These are phyloP conservation scores for Lasioglossum villosulum DNA, from an alignment of 2,888 invertebrate genomes.

Conservation along the genomic window DNA sequence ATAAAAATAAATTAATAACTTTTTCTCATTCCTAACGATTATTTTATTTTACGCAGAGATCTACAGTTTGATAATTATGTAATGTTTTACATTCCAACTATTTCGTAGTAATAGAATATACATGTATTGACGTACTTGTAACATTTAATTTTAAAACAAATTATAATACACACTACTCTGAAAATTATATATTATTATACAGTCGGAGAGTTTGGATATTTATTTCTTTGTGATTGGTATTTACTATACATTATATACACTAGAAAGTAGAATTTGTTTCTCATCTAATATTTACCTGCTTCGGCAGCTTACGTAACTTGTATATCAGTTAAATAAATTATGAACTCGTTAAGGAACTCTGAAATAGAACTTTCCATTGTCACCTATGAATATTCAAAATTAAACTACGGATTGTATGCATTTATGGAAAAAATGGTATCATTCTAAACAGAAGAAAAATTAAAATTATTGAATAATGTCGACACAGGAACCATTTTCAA, in stretches of 20 bases:
- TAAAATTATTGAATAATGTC: too few species aligned
- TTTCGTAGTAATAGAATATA: too few species aligned
- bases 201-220: background rate
- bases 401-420: too few species aligned
- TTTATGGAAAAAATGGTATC: too few species aligned
- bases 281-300: background rate
- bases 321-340: background rate
- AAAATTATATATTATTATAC: background rate
- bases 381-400: too few species aligned
- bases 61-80: background rate
- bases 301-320: background rate
- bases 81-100: too few species aligned
- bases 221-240: background rate
- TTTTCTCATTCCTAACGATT: background rate
- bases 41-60: background rate
- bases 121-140: too few species aligned
- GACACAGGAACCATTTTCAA: too few species aligned
- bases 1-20: background rate
- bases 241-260: background rate
- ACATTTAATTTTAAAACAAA: background rate
- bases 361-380: too few species aligned
- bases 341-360: too few species aligned
- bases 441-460: too few species aligned
- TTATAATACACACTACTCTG: background rate
- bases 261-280: background rate